These are phyloP conservation scores for Clarias gariepinus DNA, from an alignment of 2,113 vertebrate genomes.

Conservation along the genomic window DNA sequence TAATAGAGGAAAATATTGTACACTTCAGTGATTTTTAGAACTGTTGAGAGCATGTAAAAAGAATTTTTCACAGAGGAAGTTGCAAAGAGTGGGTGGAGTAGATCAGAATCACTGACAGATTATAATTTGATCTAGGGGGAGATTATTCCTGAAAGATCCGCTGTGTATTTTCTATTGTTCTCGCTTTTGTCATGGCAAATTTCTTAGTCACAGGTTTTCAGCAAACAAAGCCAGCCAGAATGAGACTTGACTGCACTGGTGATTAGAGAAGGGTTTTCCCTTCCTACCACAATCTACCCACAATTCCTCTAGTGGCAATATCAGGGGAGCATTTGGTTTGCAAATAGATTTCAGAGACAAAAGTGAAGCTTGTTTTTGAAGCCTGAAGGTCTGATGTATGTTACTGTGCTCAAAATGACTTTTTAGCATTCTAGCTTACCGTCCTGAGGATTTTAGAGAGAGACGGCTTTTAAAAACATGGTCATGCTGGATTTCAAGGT, in stretches of 20 bases:
- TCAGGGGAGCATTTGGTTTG: conserved; percentile 59
- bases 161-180: conserved; percentile 40
- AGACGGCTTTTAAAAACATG: conserved; percentile 21
- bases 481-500: conserved; percentile 7
- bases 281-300: conserved; percentile 26
- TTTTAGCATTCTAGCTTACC: conserved; percentile 30
- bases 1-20: conserved; percentile 31
- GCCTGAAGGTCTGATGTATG: conserved; percentile 53
- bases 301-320: conserved; percentile 45
- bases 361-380: conserved; percentile 46
- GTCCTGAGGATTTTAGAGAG: conserved; percentile 29
- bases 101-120: conserved; percentile 42
- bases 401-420: conserved; percentile 25
- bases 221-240: conserved; percentile 38
- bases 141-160: conserved; percentile 44
- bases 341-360: conserved; percentile 63
- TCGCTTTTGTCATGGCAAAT: conserved; percentile 27
- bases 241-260: conserved; percentile 31
- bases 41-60: conserved; percentile 14
- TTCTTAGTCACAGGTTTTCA: conserved; percentile 33
- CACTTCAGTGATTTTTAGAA: conserved; percentile 49
- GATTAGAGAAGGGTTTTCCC: conserved; percentile 40
- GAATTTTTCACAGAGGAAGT: conserved; percentile 28
- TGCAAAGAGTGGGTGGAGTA: conserved; percentile 26
- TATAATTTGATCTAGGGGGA: conserved; percentile 55